Conservation (phyloP, 2,888 invertebrate genomes). For the Drosophila parthenogenetica region DNA sequence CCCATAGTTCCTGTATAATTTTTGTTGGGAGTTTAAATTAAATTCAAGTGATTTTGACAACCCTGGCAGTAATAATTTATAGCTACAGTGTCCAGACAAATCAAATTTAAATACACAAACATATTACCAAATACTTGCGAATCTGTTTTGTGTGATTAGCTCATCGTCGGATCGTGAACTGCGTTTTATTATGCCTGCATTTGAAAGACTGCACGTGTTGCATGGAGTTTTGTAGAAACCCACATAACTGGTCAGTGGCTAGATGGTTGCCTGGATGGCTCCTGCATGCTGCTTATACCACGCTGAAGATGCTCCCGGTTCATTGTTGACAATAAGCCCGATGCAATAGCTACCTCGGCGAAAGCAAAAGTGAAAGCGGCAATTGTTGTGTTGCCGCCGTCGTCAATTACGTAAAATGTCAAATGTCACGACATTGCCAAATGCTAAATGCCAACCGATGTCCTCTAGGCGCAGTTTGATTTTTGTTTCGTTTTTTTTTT, state of each 20-base stretch:
- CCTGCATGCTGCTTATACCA: constrained; percentile 26
- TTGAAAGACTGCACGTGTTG: constrained; percentile 40
- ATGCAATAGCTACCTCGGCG: constrained; percentile 16
- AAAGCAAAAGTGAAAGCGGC: constrained; percentile 65
- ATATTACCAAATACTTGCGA: constrained; percentile 39
- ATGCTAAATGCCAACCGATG: constrained; percentile 36
- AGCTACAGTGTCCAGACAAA: constrained; percentile 35
- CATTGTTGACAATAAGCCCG: constrained; percentile 40
- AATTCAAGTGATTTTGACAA: not conserved
- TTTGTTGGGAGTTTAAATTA: too few relatives aligned
- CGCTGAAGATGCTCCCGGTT: constrained; percentile 55
- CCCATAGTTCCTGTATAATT: too few relatives aligned
- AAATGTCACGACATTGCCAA: constrained; percentile 58
- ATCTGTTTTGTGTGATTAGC: constrained; percentile 31
- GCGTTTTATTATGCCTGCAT: constrained; percentile 34
- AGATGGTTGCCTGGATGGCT: constrained; percentile 12
- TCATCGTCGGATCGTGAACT: constrained; percentile 36
- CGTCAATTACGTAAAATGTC: constrained; percentile 63
- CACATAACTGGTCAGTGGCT: constrained; percentile 56
- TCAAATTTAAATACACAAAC: constrained; percentile 20
- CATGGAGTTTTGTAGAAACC: constrained; percentile 50
- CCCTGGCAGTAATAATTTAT: constrained; percentile 5
- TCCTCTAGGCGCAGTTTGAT: constrained; percentile 35
- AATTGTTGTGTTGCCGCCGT: constrained; percentile 26
- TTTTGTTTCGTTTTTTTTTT: constrained; percentile 7